Conservation (phyloP, 2,888 invertebrate species). For the Polydrusus cervinus region DNA sequence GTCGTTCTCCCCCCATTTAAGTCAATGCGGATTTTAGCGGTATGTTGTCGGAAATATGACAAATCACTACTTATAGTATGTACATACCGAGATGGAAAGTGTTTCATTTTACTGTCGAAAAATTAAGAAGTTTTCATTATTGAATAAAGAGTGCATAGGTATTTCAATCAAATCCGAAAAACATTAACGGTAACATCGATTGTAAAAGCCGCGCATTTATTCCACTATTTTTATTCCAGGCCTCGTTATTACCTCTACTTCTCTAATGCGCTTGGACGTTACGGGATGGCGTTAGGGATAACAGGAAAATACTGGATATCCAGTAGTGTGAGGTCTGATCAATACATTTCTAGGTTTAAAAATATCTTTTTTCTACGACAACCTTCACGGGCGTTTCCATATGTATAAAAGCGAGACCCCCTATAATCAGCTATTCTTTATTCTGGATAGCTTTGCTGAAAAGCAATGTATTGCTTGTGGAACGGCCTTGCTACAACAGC, state of each 20-base stretch:
- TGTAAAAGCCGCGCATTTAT: background rate
- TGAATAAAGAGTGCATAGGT: too few species aligned
- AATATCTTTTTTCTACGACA: conserved; percentile 4
- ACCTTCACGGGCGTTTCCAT: background rate
- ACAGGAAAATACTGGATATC: background rate
- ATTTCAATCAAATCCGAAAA: background rate
- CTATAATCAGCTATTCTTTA: background rate
- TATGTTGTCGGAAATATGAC: too few species aligned
- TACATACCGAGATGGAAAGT: too few species aligned
- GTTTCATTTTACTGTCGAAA: too few species aligned
- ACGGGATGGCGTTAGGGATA: background rate
- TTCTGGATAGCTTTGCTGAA: background rate
- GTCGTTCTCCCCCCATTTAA: too few species aligned
- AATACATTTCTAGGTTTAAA: background rate
- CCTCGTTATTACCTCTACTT: background rate
- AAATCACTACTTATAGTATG: too few species aligned
- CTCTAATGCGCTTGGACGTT: background rate
- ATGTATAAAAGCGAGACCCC: background rate
- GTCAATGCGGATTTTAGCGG: too few species aligned
- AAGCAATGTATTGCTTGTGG: background rate
- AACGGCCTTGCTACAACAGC: conserved; percentile 57
- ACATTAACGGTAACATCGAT: background rate
- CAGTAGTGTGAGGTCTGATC: background rate
- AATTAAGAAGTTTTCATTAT: too few species aligned
- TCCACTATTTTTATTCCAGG: background rate